Evolutionary conservation across 2,797 vertebrate genomes (phyloP), one percentile per base, ranked within the genome.

Genomic region (Lacerta bilineata): DNA sequence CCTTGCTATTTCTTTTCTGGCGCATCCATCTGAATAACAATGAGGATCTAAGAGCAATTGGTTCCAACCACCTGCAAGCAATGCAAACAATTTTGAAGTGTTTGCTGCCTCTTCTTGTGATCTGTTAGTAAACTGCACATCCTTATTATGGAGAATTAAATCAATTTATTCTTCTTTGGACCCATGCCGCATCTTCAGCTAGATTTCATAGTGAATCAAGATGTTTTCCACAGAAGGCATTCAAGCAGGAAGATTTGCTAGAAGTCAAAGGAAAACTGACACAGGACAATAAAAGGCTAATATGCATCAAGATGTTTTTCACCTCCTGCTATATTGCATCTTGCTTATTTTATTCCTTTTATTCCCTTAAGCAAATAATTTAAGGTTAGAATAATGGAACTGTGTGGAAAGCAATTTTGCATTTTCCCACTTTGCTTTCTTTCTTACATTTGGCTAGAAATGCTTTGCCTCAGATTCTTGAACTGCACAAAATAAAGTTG

Each of bases 91-190:
- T 86, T 80, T 1, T 94, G 91, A 90, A 92, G 39, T 86, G 75
- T 89, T 94, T 91, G 82, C 77, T 90, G 4, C 80, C 68, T 78
- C 78, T 91, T n/a, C 77, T 87, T 89, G 82, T 87, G 69, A 93
- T 92, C 86, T 93, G 88, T 89, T 94, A 95, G 87, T 86, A 92
- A 95, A 93, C 69, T 75, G 25, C 25, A 13, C 90, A 83, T 88
- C 61, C 92, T 90, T 91, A 89, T 78, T 93, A 69, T 80, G 18
- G 84, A 46, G 72, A 92, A 93, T 94, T 95, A 90, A 95, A 89
- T 90, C 93, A 83, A 88, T 85, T 93, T 90, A 92, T 94, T 94
- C 91, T 90, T 91, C 78, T 95, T 91, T 93, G 88, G 92, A 94
- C 50, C 89, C 78, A 74, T 64, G 80, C 74, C 94, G 93, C 46